Conservation (phyloP, 2,797 vertebrate genomes). For the Sebastes cheni region DNA sequence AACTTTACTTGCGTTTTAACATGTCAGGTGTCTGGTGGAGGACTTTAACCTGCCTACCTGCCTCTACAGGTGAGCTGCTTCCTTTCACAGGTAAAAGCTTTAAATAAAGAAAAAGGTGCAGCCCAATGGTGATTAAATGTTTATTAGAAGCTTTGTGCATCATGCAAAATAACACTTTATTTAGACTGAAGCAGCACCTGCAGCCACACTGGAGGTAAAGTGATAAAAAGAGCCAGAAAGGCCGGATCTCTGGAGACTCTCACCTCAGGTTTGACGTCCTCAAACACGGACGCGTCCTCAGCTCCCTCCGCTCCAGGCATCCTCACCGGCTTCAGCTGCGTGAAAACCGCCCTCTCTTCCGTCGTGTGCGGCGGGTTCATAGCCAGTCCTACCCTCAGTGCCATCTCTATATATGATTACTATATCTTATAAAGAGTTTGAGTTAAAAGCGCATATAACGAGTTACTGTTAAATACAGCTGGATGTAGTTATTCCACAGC, state of each 20-base stretch:
- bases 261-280: conserved; percentile 88
- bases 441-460: not conserved
- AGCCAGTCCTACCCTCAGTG: conserved; percentile 82
- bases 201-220: not conserved
- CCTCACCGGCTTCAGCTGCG: conserved; percentile 88
- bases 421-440: not conserved
- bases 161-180: not conserved
- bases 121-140: not conserved
- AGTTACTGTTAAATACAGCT: not conserved
- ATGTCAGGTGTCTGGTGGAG: conserved; percentile 30
- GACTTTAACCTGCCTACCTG: conserved; percentile 39
- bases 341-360: conserved; percentile 86
- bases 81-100: not conserved
- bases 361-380: conserved; percentile 76
- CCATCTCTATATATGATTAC: conserved; percentile 71
- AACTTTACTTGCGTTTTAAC: conserved; percentile 2
- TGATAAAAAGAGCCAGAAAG: not conserved
- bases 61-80: conserved; percentile 27
- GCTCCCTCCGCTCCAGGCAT: conserved; percentile 84
- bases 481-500: conserved; percentile 55
- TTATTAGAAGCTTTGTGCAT: not conserved
- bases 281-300: conserved; percentile 89
- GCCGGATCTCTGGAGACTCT: conserved; percentile 68
- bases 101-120: not conserved
- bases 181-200: not conserved